These are phyloP conservation scores for Amniataba percoides DNA, from an alignment of 2,797 vertebrate genomes.

Conservation along the genomic window DNA sequence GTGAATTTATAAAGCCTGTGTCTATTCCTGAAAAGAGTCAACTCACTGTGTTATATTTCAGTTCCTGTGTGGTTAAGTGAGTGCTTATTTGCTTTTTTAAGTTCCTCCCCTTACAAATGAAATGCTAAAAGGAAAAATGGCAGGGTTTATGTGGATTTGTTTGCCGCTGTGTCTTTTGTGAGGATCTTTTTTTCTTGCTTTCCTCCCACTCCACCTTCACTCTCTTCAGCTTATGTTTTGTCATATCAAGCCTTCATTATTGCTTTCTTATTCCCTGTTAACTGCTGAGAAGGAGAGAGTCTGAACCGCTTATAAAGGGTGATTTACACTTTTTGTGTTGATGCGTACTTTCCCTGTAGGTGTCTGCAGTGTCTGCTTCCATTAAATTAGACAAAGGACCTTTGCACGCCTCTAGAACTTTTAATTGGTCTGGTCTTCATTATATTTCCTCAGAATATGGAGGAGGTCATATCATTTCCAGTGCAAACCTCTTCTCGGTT, in stretches of 20 bases:
- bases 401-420: constrained; percentile 19
- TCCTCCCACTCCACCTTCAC: constrained; percentile 1
- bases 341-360: constrained; percentile 9
- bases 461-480: constrained; percentile 30
- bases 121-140: constrained; percentile 3
- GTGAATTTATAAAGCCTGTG: constrained; percentile 3
- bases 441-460: constrained; percentile 39
- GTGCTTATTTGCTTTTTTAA: constrained; percentile 37
- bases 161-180: constrained; percentile 17
- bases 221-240: constrained; percentile 24
- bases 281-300: constrained; percentile 20
- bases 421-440: constrained; percentile 53
- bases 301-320: constrained; percentile 21
- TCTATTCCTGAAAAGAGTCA: constrained; percentile 35
- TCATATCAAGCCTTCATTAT: constrained; percentile 13
- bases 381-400: constrained; percentile 38
- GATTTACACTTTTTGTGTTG: constrained; percentile 37
- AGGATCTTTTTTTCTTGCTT: constrained; percentile 4
- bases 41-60: constrained; percentile 12
- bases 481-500: constrained; percentile 3
- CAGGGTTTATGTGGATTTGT: constrained; percentile 41
- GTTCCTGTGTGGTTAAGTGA: constrained; percentile 30
- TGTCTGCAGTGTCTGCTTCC: constrained; percentile 20
- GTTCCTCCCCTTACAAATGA: constrained; percentile 28
- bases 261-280: constrained; percentile 33